Base-by-base conservation (phyloP, 2,113 vertebrate genomes). In the Phainopepla nitens region DNA sequence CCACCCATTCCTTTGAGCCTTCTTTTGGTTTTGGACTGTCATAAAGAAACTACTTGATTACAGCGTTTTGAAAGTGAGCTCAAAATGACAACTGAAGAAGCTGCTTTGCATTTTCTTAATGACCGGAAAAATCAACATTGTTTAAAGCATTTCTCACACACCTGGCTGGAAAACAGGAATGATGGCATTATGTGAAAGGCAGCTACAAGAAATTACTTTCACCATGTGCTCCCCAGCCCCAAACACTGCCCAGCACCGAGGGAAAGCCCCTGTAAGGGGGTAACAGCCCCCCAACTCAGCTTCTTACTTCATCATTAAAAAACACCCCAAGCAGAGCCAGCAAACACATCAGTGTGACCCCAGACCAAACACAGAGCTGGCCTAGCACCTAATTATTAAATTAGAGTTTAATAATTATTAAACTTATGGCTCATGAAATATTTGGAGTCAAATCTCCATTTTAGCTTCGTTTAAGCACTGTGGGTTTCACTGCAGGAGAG, bases 21-120 rank as follows among this genome's bases (percentile, higher is more conserved):
- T 7, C 15, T 19, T 78, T 60, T 78, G n/a, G 14, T 64, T 61
- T 50, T 17, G 58, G 62, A 11, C 53, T 21, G 41, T 60, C 87
- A 82, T 53, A 64, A 91, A 89, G 62, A 49, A 83, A 31, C 41
- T 21, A 24, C 62, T 73, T 45, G 36, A 87, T 57, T 51, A 45
- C 42, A 81, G 76, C 29, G 22, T 53, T 91, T 79, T 79, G 73
- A 54, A 93, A 93, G 54, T 7, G 45, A 66, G 41, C 41, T 82
- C 2, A 3, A 50, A 69, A 47, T 41, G 69, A 91, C 64, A 80
- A 58, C 53, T 27, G 16, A 93, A 91, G 89, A 82, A 82, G 49
- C 50, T 77, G 78, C 73, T 96, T 94, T 91, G 90, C 93, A 90
- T 90, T 91, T 82, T n/a, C 66, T 23, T 90, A 81, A 94, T 39